Percentiles rank a stretch among this genome's conserved stretches.
These are phyloP conservation scores for Trachelus stipa DNA, from an alignment of 2,888 invertebrate genomes.

Conservation along the genomic window DNA sequence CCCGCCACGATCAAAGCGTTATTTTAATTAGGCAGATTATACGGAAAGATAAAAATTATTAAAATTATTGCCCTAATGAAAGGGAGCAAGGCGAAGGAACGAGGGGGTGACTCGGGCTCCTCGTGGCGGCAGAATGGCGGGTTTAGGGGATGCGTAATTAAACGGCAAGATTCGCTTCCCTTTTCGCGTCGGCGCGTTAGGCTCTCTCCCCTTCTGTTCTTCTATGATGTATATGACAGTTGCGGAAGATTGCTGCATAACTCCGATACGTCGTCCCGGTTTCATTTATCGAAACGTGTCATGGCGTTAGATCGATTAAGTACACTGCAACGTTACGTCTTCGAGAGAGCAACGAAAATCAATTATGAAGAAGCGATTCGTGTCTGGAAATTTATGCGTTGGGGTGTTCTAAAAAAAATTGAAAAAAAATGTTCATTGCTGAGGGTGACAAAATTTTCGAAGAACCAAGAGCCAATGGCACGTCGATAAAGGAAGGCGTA, in stretches of 20 bases:
- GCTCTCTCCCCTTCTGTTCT: conserved; percentile 9
- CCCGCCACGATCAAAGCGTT: conserved; percentile 63
- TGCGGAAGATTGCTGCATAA: conserved; percentile 24
- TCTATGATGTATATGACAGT: conserved; percentile 20
- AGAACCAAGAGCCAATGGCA: conserved; percentile 51
- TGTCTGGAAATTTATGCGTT: not conserved
- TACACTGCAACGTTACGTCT: not conserved
- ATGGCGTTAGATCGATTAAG: not conserved
- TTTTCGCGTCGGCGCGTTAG: conserved; percentile 19
- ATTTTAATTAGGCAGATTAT: conserved; percentile 67
- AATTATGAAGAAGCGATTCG: not conserved
- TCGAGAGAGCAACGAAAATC: not conserved
- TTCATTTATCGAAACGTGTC: conserved; percentile 17
- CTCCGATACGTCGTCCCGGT: conserved; percentile 19
- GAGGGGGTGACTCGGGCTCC: conserved; percentile 17
- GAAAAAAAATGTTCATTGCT: not conserved
- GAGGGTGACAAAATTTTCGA: not conserved
- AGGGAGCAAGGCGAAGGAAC: conserved; percentile 56
- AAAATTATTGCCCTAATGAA: conserved; percentile 67
- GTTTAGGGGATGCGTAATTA: conserved; percentile 60
- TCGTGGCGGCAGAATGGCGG: conserved; percentile 1
- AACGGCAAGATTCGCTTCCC: conserved; percentile 53
- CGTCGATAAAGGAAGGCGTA: conserved; percentile 54
- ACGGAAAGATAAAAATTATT: conserved; percentile 67
- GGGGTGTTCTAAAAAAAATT: not conserved